phyloP scores from a whole-genome alignment of 1,140 invertebrate genomes.

The Ephestia elutella region DNA sequence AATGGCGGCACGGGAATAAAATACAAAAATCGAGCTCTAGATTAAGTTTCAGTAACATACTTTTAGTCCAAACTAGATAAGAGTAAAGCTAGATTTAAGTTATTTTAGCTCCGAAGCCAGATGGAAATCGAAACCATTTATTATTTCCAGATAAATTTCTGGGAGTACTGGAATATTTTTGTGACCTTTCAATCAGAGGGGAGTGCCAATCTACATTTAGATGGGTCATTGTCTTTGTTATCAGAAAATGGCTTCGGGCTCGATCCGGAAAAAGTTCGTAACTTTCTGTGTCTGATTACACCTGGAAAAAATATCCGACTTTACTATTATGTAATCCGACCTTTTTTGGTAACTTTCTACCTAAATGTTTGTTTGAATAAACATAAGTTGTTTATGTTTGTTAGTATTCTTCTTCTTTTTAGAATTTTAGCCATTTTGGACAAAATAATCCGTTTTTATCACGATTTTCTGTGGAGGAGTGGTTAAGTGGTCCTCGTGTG shows the following conservation, averaged over 20 bases:
- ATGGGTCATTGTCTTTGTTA: neutral
- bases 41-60: too few species aligned
- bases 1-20: too few species aligned
- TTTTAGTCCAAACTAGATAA: neutral
- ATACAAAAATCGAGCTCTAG: neutral
- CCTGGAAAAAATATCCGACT: neutral
- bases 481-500: too few species aligned
- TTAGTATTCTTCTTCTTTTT: too few species aligned
- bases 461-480: too few species aligned
- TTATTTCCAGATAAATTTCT: neutral
- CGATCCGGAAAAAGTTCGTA: neutral
- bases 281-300: neutral
- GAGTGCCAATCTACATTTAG: slow-evolving; percentile 3
- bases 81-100: neutral
- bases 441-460: too few species aligned
- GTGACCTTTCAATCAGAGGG: neutral
- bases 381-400: too few species aligned
- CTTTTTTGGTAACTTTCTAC: too few species aligned
- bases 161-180: slow-evolving; percentile 1
- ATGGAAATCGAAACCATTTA: neutral
- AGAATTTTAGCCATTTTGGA: too few species aligned
- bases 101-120: neutral
- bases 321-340: neutral
- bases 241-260: slow-evolving; percentile 1
- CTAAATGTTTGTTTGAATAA: too few species aligned